Evolutionary conservation across 1,140 invertebrate genomes (phyloP), one percentile per base, ranked within the genome.

Genomic region (Oncopodura yosiiana): DNA sequence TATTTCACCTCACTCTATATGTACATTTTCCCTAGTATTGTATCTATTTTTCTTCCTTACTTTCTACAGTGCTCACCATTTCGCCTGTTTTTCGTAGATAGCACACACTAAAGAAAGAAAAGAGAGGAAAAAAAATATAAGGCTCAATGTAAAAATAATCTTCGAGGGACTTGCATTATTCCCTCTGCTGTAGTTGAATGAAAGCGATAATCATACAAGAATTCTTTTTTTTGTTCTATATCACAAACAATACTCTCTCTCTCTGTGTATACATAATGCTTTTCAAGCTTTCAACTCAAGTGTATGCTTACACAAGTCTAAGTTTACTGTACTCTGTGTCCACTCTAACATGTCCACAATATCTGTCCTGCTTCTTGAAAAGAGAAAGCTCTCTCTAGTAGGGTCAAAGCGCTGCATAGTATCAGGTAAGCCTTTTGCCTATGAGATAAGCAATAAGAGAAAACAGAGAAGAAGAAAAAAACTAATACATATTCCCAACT

Each of bases 111-210:
- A n/a, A n/a, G n/a, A n/a, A n/a, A n/a, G n/a, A n/a, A n/a, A n/a
- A n/a, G n/a, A n/a, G n/a, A n/a, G n/a, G n/a, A n/a, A n/a, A n/a
- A n/a, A n/a, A n/a, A 49, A 39, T 27, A 45, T 34, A 37, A 45
- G 41, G 49, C 37, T 51, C 37, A 38, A 62, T 62, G 61, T 59
- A 59, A 59, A 62, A 62, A 56, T 62, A 62, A 62, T 62, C 61
- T 62, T 62, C 61, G 49, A 62, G 61, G 61, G 61, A 62, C 61
- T 46, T 41, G 19, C 23, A 45, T 46, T 51, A 62, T 62, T 62
- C 61, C 61, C 61, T 50, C 24, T 46, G 49, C 61, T 62, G 61
- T 53, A 53, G 61, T 59, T 62, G 53, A 62, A 56, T 58, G 46
- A 60, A 60, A 49, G 52, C 58, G 58, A 60, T 60, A 60, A 60